These are phyloP conservation scores for Nothobranchius furzeri DNA, from an alignment of 2,113 vertebrate genomes.

Conservation along the genomic window DNA sequence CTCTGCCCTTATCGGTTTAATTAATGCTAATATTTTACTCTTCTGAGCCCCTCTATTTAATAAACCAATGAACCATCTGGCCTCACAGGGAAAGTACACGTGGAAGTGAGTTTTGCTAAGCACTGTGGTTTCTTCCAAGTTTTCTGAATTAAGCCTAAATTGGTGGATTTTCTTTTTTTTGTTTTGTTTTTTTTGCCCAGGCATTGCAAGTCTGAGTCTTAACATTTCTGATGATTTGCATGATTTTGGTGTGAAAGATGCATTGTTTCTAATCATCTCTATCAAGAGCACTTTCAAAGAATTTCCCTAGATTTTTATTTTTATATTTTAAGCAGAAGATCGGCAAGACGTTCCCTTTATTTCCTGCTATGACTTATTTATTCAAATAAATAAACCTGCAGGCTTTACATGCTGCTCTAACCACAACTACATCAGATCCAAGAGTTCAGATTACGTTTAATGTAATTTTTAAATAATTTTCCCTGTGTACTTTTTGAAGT, in stretches of 20 bases:
- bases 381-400: neutral
- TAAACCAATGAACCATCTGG: conserved; percentile 10
- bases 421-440: neutral
- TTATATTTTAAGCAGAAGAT: no score
- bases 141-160: neutral
- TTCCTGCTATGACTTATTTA: neutral
- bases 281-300: no score
- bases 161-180: no score
- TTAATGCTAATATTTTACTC: conserved; percentile 17
- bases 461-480: conserved; percentile 11
- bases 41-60: conserved; percentile 18
- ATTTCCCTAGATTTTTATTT: no score
- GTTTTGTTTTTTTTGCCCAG: neutral
- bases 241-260: neutral
- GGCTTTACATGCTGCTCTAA: conserved; percentile 10
- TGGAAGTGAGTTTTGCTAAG: conserved; percentile 10
- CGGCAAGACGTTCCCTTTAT: conserved; percentile 6
- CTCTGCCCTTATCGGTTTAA: conserved; percentile 34
- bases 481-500: neutral
- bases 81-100: conserved; percentile 14
- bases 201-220: neutral
- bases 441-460: conserved; percentile 7
- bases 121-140: conserved; percentile 10
- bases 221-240: neutral
- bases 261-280: no score